Conservation (phyloP, 2,113 vertebrate genomes). For the Lamprotornis superbus region DNA sequence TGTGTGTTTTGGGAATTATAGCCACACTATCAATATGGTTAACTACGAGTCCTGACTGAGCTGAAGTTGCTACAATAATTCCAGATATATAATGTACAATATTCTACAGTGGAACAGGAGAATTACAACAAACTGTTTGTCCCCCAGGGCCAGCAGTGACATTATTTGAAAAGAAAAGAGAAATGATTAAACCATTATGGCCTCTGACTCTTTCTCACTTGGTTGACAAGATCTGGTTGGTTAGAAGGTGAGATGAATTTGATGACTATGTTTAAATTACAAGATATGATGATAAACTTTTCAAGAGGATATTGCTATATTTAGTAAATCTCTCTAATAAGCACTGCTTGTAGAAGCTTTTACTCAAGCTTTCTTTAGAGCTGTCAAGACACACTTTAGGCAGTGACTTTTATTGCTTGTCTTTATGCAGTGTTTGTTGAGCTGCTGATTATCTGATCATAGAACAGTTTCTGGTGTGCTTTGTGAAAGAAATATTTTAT, state of each 20-base stretch:
- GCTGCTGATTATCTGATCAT: slow-evolving; percentile 32
- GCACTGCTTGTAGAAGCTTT: background rate
- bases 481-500: background rate
- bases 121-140: background rate
- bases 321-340: slow-evolving; percentile 2
- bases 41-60: background rate
- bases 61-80: background rate
- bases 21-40: background rate
- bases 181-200: background rate
- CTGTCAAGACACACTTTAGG: slow-evolving; percentile 2
- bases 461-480: background rate
- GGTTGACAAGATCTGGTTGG: background rate
- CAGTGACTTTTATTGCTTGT: slow-evolving; percentile 16
- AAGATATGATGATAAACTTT: background rate
- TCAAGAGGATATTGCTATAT: background rate
- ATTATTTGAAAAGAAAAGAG: background rate
- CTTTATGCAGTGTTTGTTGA: slow-evolving; percentile 2
- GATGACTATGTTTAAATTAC: background rate
- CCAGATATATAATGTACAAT: background rate
- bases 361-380: slow-evolving; percentile 18
- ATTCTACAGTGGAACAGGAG: background rate
- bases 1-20: background rate
- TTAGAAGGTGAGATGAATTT: background rate
- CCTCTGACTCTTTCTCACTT: background rate
- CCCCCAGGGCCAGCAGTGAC: background rate